Evolutionary conservation across 2,888 invertebrate species (phyloP), one percentile per base, ranked within the genome.

Genomic region (Allygus modestus): DNA sequence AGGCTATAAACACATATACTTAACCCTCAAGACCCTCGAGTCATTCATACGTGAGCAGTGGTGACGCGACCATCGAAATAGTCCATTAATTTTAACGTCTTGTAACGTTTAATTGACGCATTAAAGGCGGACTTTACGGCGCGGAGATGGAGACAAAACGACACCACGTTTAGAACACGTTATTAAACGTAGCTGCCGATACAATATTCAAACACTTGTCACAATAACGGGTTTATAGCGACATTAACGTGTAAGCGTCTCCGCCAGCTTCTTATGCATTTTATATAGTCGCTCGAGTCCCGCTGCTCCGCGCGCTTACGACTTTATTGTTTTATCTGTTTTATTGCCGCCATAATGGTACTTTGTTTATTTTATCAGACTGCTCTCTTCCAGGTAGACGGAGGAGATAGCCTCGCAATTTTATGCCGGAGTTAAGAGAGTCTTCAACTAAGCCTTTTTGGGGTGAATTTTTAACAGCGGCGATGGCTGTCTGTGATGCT

Each of bases 41-140:
- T 23, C 77, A 77, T 77, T 51, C 77, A 77, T 51, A 77, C 77
- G 41, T 37, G 77, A 46, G 51, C 37, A 20, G 1, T 37, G 73
- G 37, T n/a, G 54, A 77, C 51, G 28, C 37, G 73, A 9, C 73
- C 37, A 73, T 73, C 43, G 41, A 37, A 73, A 41, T 51, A 77
- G 77, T 77, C 77, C 77, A 77, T 77, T 77, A 77, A 77, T 77
- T 46, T 77, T 77, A 77, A 77, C 51, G 77, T 77, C 77, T 77
- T 77, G 77, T 77, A 77, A 26, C 46, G 51, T 77, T 77, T 77
- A 77, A 77, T 77, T 77, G 77, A 77, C 51, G n/a, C 51, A 77
- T 77, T 51, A 77, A 77, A 77, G 51, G 26, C 26, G 26, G 23
- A 20, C 33, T 77, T 77, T 77, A 77, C 51, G 26, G 77, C 77